Evolutionary conservation across 1,140 invertebrate species (phyloP).

Genomic region (Drosophila lini): DNA sequence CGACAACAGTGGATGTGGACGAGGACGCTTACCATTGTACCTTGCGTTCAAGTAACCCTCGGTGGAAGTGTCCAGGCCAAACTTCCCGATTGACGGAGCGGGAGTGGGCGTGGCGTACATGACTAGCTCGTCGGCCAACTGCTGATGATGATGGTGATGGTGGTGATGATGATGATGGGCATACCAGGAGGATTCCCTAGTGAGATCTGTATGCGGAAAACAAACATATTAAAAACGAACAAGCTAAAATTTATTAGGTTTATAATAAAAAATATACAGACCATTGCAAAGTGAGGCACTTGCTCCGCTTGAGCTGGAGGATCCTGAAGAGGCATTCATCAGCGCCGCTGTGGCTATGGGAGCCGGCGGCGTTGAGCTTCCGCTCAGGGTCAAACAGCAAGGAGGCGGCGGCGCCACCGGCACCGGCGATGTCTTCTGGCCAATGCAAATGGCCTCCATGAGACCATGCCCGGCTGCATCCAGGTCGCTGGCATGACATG

Average conservation of each 20-base stretch:
- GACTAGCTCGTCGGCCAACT: slow-evolving; percentile 74
- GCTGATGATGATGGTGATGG: slow-evolving; percentile 71
- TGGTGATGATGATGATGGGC: slow-evolving; percentile 77
- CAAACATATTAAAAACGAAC: neutral
- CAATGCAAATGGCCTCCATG: slow-evolving; percentile 69
- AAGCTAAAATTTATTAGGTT: neutral
- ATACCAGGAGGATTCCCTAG: slow-evolving; percentile 80
- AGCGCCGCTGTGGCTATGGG: slow-evolving; percentile 51
- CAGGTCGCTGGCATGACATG: slow-evolving; percentile 56
- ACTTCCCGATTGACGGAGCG: slow-evolving; percentile 74
- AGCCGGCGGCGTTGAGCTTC: slow-evolving; percentile 50
- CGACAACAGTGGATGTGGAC: slow-evolving; percentile 24
- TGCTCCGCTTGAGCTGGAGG: slow-evolving; percentile 33
- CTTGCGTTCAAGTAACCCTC: slow-evolving; percentile 84
- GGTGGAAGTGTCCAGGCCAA: slow-evolving; percentile 78
- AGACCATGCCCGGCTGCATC: slow-evolving; percentile 61
- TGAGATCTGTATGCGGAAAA: slow-evolving; percentile 55
- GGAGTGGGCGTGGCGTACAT: slow-evolving; percentile 76
- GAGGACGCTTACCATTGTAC: slow-evolving; percentile 83
- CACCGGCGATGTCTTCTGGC: slow-evolving; percentile 38
- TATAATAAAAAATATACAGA: slow-evolving; percentile 12
- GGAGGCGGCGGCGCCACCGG: slow-evolving; percentile 41
- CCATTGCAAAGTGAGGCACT: slow-evolving; percentile 64
- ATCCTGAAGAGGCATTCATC: slow-evolving; percentile 57
- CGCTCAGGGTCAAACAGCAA: slow-evolving; percentile 57